Evolutionary conservation across 2,113 vertebrate species (phyloP), one percentile per base, ranked within the genome.

Genomic region (Thalassoma bifasciatum): DNA sequence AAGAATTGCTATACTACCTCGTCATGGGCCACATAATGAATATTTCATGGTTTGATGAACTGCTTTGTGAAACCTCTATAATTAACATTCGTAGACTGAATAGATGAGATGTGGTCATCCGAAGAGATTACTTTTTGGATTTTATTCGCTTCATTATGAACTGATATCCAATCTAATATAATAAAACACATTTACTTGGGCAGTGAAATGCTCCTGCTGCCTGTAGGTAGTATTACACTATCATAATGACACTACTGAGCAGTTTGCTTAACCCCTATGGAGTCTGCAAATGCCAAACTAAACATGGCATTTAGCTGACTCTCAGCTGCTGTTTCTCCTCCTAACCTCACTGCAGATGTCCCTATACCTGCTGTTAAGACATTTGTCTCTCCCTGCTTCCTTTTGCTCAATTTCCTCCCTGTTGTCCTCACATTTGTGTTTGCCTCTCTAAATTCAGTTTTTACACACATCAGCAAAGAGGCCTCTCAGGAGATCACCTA

Each of bases 271-370:
- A 44, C 47, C 75, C 81, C 86, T 73, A 81, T 54, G 47, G 82
- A 84, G 84, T 52, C 54, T 72, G 56, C 11, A 87, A 87, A 88
- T 81, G 81, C 53, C 82, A 86, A 73, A 82, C 77, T 54, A 67
- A 76, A 37, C 10, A 0, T 69, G 67, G 44, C 72, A 76, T 87
- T 87, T 81, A 54, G 44, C 84, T 79, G 76, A 47, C 66, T 71
- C 69, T 78, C 67, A 65, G 46, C 10, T 10, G n/a, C 34, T 38
- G 10, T 54, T 24, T 50, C 34, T 7, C 24, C 54, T 21, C n/a
- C 19, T 7, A 21, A 49, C 46, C 46, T n/a, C 19, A 10, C 19
- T 34, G 11, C 22, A 54, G 22, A 26, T 47, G 8, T 24, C 11
- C 40, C 34, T 69, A 52, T 16, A 58, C n/a, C 58, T 68, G 57